A percentile compares a stretch with the other conserved stretches of the same genome.
phyloP scores from a whole-genome alignment of 2,888 invertebrate genomes.

The Drosophila niveifrons region DNA sequence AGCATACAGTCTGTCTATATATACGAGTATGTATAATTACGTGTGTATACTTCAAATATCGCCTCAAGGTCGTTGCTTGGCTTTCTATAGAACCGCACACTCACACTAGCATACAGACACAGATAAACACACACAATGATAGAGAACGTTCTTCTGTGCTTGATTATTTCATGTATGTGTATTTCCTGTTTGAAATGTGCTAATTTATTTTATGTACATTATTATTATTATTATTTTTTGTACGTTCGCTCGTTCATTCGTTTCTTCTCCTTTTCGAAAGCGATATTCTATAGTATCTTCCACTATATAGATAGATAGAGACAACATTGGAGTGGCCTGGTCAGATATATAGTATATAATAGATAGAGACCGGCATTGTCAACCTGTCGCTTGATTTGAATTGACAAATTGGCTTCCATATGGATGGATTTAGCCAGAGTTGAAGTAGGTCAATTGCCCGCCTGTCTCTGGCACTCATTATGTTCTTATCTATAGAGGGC shows the following conservation, averaged over 20 bases:
- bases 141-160: slow-evolving; percentile 50
- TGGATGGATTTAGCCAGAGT: slow-evolving; percentile 11
- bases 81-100: slow-evolving; percentile 49
- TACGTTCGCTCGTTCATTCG: too few species aligned
- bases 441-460: slow-evolving; percentile 53
- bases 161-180: slow-evolving; percentile 59
- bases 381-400: slow-evolving; percentile 49
- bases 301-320: slow-evolving; percentile 3
- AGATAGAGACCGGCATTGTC: slow-evolving; percentile 38
- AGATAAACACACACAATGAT: slow-evolving; percentile 13
- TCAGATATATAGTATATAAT: not conserved
- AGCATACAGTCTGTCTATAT: slow-evolving; percentile 15
- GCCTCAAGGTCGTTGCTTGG: slow-evolving; percentile 65
- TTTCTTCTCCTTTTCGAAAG: slow-evolving; percentile 23
- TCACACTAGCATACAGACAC: slow-evolving; percentile 9
- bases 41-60: slow-evolving; percentile 45
- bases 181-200: slow-evolving; percentile 69
- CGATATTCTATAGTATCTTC: slow-evolving; percentile 27
- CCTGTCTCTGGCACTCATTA: not conserved
- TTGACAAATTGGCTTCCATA: slow-evolving; percentile 30
- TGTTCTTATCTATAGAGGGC: slow-evolving; percentile 17
- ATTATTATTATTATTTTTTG: slow-evolving; percentile 17
- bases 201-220: slow-evolving; percentile 61
- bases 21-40: slow-evolving; percentile 47
- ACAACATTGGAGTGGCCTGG: slow-evolving; percentile 1